Evolutionary conservation across 2,113 vertebrate genomes (phyloP), one percentile per base, ranked within the genome.

Genomic region (Dasyurus viverrinus): DNA sequence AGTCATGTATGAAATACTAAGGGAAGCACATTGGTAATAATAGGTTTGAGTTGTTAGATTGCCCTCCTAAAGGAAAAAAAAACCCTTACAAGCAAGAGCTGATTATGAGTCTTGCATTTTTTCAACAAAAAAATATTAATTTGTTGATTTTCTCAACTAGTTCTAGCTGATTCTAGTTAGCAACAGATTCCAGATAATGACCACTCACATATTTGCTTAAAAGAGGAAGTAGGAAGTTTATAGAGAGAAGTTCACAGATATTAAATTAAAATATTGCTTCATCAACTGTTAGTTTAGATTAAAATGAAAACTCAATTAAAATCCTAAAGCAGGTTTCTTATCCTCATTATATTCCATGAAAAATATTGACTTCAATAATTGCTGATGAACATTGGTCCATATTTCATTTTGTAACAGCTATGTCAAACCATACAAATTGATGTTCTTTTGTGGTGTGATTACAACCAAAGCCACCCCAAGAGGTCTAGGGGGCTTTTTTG

Each of bases 291-390:
- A 96, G 91, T 54, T 92, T 93, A 84, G 36, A 68, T 97, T 98
- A 93, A 94, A 95, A 96, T 93, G 60, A n/a, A 97, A 94, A 92
- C 53, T 23, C n/a, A 94, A 48, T 54, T 89, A 95, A 93, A 90
- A 94, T 95, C 97, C 89, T 89, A 97, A 94, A 92, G 92, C 55
- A 89, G 90, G 60, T 46, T 95, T 91, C 93, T 89, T 96, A 91
- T 92, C 96, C 96, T 96, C 92, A 93, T 97, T 90, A 93, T 96
- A 95, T 95, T 97, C 96, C 97, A 96, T 93, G 97, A 93, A 94
- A 97, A 97, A 94, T 94, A 84, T 95, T 97, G 97, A 95, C 96
- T 68, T 95, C 26, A 60, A 50, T 94, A 90, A 93, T 90, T 95
- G 92, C 93, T 95, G 50, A 68, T 93, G 60, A n/a, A n/a, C 95